phyloP scores from a whole-genome alignment of 2,888 invertebrate species.

The Leptinotarsa haldemani region DNA sequence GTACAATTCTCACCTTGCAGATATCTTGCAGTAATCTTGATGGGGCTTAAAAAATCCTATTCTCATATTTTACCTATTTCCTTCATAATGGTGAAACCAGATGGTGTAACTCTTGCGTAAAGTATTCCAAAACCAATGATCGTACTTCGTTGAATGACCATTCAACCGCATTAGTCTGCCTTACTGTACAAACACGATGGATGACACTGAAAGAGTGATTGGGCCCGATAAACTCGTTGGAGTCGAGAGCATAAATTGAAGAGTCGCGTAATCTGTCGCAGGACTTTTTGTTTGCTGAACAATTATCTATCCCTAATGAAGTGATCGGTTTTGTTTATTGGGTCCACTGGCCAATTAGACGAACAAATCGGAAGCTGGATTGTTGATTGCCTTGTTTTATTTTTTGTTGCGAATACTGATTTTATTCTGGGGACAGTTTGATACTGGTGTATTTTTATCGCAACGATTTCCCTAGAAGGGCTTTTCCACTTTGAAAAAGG shows the following conservation, averaged over 20 bases:
- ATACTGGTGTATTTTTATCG: neutral
- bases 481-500: no score
- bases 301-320: conserved; percentile 40
- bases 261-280: conserved; percentile 3
- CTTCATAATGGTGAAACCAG: no score
- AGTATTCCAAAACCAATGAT: no score
- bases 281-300: conserved; percentile 12
- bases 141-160: no score
- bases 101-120: no score
- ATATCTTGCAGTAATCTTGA: no score
- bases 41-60: no score
- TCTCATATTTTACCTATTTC: no score
- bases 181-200: neutral
- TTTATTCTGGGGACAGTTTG: neutral
- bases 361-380: conserved; percentile 28
- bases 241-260: conserved; percentile 10
- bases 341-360: conserved; percentile 41
- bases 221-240: neutral
- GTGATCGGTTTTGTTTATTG: conserved; percentile 50
- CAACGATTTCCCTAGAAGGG: no score
- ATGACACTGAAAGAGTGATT: neutral
- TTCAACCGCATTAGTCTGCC: neutral
- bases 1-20: no score
- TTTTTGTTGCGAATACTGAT: neutral
- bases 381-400: conserved; percentile 5